Conservation (phyloP, 2,888 invertebrate genomes). For the Helicoverpa assulta region DNA sequence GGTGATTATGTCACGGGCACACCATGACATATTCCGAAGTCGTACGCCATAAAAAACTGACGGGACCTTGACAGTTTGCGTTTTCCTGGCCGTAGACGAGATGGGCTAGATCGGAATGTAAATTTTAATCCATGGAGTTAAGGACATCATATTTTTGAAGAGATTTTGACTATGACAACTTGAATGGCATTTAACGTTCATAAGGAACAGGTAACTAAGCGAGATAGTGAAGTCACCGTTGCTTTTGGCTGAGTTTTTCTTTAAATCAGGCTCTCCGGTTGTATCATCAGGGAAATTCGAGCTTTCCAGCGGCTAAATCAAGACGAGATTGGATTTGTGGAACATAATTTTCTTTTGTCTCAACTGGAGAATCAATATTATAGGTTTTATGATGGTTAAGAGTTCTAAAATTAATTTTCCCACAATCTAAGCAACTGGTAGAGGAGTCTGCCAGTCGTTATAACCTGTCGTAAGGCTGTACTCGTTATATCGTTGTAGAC, state of each 20-base stretch:
- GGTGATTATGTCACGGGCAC: slow-evolving; percentile 72
- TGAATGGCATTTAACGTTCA: no score
- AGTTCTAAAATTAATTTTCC: background rate
- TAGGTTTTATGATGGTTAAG: background rate
- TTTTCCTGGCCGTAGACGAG: slow-evolving; percentile 32
- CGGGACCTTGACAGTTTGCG: slow-evolving; percentile 43
- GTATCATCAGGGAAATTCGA: no score
- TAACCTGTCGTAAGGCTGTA: slow-evolving; percentile 5
- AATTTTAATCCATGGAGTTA: background rate
- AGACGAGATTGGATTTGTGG: no score
- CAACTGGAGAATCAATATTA: no score
- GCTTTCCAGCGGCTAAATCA: no score
- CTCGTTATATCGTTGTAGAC: slow-evolving; percentile 36
- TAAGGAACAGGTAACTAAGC: no score
- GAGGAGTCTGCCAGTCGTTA: slow-evolving; percentile 6
- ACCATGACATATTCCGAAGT: slow-evolving; percentile 69
- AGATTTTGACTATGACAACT: no score
- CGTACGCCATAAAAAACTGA: slow-evolving; percentile 66
- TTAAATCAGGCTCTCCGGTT: no score
- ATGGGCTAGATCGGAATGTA: slow-evolving; percentile 27
- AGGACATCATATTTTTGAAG: no score
- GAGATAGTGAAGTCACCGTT: no score
- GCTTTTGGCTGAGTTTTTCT: no score
- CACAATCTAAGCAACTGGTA: background rate
- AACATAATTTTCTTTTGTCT: no score